Conservation (phyloP, 2,797 vertebrate genomes). For the Geotrypetes seraphini region DNA sequence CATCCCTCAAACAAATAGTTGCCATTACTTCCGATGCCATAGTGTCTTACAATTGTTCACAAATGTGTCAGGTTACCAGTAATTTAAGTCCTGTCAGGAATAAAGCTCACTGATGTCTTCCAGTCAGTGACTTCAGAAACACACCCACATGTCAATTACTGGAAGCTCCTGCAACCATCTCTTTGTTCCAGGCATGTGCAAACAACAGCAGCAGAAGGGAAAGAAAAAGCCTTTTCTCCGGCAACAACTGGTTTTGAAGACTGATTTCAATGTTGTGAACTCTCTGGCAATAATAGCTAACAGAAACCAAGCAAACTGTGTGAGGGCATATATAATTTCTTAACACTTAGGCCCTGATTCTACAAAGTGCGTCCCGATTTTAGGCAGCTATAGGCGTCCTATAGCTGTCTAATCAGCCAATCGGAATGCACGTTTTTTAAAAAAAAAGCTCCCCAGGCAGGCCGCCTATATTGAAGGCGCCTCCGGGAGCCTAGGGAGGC, state of each 20-base stretch:
- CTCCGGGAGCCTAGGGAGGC: no score
- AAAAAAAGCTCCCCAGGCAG: no score
- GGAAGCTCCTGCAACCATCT: constrained; percentile 50
- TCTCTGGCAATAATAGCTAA: constrained; percentile 36
- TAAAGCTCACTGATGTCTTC: constrained; percentile 62
- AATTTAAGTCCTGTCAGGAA: constrained; percentile 66
- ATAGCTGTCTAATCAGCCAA: no score
- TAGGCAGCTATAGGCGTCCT: no score
- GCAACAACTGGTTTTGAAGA: constrained; percentile 63
- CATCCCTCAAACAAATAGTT: constrained; percentile 45
- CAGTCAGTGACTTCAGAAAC: constrained; percentile 67
- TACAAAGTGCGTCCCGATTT: no score
- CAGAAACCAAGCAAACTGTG: no score
- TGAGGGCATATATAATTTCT: no score
- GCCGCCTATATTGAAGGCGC: no score
- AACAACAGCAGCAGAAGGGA: no score
- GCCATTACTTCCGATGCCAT: constrained; percentile 61
- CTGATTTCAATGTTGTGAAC: constrained; percentile 62
- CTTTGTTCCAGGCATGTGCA: constrained; percentile 67
- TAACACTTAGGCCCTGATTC: no score
- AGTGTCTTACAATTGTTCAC: constrained; percentile 65
- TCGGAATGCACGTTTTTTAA: no score
- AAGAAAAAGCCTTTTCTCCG: constrained; percentile 55
- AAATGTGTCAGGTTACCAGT: constrained; percentile 61
- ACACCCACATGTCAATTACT: constrained; percentile 74